These are phyloP conservation scores for Lacerta bilineata DNA, from an alignment of 2,797 vertebrate genomes.

Conservation along the genomic window DNA sequence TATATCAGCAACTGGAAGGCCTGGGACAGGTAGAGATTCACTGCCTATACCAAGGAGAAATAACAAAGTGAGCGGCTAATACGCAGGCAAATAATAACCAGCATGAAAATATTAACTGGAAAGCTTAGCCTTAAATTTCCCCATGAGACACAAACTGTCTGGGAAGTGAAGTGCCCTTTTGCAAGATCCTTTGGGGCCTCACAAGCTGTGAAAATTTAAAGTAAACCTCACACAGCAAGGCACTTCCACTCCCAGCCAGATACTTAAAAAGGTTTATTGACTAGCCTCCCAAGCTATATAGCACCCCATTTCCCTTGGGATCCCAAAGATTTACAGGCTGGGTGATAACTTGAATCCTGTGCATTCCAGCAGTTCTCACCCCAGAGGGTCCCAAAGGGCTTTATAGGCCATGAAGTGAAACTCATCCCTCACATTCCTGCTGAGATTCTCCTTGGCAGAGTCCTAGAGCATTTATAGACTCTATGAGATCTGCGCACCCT, in stretches of 20 bases:
- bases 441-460: conserved; percentile 15
- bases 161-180: neutral
- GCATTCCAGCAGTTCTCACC: conserved; percentile 37
- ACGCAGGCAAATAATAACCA: neutral
- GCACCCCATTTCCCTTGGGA: neutral
- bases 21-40: neutral
- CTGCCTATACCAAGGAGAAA: neutral
- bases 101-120: conserved; percentile 16
- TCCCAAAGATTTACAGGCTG: conserved; percentile 14
- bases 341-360: conserved; percentile 3
- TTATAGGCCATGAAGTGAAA: conserved; percentile 39
- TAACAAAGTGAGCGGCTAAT: neutral
- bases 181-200: neutral
- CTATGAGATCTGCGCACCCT: conserved; percentile 4
- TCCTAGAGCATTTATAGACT: conserved; percentile 23
- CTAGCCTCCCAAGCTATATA: neutral
- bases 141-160: neutral
- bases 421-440: conserved; percentile 20
- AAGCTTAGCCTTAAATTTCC: neutral
- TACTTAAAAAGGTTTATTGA: neutral
- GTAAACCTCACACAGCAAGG: neutral
- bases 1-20: neutral
- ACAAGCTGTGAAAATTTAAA: neutral
- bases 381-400: conserved; percentile 12
- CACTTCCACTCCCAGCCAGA: neutral